These are phyloP conservation scores for Nettapus auritus DNA, from an alignment of 2,113 vertebrate genomes.

Conservation along the genomic window DNA sequence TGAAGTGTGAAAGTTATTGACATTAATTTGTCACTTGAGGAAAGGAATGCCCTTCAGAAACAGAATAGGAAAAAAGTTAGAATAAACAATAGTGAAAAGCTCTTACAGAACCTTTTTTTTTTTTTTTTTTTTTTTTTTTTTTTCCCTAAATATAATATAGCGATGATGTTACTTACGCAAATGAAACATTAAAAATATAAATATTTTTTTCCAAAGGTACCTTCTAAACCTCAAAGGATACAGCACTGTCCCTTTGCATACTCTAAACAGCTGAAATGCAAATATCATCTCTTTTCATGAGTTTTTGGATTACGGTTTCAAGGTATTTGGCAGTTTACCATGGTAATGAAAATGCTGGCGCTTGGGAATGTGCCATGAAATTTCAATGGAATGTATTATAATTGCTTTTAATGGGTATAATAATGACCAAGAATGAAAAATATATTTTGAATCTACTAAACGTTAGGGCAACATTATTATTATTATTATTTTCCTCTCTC, in stretches of 20 bases:
- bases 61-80: neutral
- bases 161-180: neutral
- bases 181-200: neutral
- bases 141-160: rapidly evolving
- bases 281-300: neutral
- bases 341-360: neutral
- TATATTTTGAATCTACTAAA: neutral
- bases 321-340: conserved; percentile 12
- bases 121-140: neutral
- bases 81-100: neutral
- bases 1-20: neutral
- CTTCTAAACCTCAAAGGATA: neutral
- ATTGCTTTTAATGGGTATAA: conserved; percentile 37
- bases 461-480: neutral
- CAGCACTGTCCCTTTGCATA: neutral
- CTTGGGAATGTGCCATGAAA: neutral
- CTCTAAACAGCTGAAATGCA: conserved; percentile 2
- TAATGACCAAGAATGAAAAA: neutral
- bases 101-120: neutral
- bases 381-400: neutral
- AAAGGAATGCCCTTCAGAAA: neutral
- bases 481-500: neutral
- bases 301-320: neutral
- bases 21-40: neutral
- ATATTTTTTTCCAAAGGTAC: neutral